Percentiles rank a stretch among this genome's conserved stretches.
phyloP scores from a whole-genome alignment of 1,140 invertebrate species.

The Caerostris darwini region DNA sequence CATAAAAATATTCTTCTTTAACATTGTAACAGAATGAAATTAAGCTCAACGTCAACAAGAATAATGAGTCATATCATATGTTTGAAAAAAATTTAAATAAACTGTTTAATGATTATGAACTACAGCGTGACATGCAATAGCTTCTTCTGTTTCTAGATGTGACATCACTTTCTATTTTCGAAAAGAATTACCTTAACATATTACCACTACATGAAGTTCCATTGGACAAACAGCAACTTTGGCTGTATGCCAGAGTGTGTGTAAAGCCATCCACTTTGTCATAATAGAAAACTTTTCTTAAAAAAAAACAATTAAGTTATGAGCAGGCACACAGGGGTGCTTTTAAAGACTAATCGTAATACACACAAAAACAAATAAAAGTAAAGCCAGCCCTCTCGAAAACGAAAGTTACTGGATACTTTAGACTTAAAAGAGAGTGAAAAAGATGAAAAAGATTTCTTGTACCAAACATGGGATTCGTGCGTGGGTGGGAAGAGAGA shows the following conservation, averaged over 20 bases:
- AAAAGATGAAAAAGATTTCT: background rate
- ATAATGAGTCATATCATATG: too few species aligned
- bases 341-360: background rate
- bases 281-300: background rate
- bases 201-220: too few species aligned
- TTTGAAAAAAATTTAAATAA: too few species aligned
- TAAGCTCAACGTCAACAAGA: too few species aligned
- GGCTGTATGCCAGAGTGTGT: background rate
- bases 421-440: background rate
- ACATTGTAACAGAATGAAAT: too few species aligned
- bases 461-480: background rate
- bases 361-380: background rate
- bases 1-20: too few species aligned
- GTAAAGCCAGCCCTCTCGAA: background rate
- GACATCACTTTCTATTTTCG: too few species aligned
- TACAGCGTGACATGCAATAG: too few species aligned
- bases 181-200: too few species aligned
- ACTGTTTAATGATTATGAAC: too few species aligned
- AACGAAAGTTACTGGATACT: constrained; percentile 20
- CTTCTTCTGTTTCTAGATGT: too few species aligned
- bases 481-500: background rate
- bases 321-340: background rate
- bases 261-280: background rate
- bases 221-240: too few species aligned
- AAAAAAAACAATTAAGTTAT: background rate